Percentiles rank a stretch among this genome's conserved stretches.
Evolutionary conservation across 2,888 invertebrate genomes (phyloP).

Genomic region (Scaptomyza tumidula): DNA sequence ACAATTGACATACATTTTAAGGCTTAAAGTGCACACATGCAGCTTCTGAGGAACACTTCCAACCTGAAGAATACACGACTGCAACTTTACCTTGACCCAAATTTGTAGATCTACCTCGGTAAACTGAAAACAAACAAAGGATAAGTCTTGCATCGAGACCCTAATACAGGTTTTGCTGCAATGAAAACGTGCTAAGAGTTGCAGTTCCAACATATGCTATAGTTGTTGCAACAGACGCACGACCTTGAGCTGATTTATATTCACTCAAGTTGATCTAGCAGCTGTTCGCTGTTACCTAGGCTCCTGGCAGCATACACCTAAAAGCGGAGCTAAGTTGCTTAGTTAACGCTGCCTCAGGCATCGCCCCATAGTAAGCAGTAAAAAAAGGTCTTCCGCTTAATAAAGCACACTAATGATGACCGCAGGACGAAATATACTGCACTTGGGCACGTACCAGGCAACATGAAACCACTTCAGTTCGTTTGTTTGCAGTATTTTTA

Average conservation of each 20-base stretch:
- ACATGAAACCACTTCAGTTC: slow-evolving; percentile 61
- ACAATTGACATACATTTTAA: slow-evolving; percentile 51
- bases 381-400: slow-evolving; percentile 73
- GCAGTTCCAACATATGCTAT: slow-evolving; percentile 68
- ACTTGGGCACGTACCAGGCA: slow-evolving; percentile 79
- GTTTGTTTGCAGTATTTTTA: slow-evolving; percentile 56
- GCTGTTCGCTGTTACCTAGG: slow-evolving; percentile 24
- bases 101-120: slow-evolving; percentile 30
- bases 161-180: slow-evolving; percentile 40
- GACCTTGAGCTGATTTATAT: slow-evolving; percentile 65
- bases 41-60: slow-evolving; percentile 4
- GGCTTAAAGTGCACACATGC: slow-evolving; percentile 19
- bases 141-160: slow-evolving; percentile 35
- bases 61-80: slow-evolving; percentile 13
- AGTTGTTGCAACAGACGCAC: slow-evolving; percentile 44
- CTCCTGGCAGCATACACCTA: slow-evolving; percentile 11
- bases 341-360: slow-evolving; percentile 34
- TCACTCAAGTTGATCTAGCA: slow-evolving; percentile 27
- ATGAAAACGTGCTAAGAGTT: slow-evolving; percentile 54
- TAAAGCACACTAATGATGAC: slow-evolving; percentile 81
- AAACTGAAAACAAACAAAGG: slow-evolving; percentile 30
- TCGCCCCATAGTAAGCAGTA: slow-evolving; percentile 6
- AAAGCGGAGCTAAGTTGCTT: slow-evolving; percentile 28
- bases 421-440: slow-evolving; percentile 69
- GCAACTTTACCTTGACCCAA: slow-evolving; percentile 70